These are phyloP conservation scores for Philhelius pedissequus DNA, from an alignment of 2,888 invertebrate genomes.

Conservation along the genomic window DNA sequence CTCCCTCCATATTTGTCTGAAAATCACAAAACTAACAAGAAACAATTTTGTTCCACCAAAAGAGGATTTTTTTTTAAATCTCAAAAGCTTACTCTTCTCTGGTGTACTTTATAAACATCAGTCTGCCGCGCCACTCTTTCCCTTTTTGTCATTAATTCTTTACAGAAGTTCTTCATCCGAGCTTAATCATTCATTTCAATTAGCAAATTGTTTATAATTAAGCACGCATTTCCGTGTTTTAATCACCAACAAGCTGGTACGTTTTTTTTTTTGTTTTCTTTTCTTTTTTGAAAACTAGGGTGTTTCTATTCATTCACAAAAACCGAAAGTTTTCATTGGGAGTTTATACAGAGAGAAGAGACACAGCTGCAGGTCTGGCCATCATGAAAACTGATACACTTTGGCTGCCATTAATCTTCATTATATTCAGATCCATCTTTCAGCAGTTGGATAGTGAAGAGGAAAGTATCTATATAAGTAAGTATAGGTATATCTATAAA, in stretches of 20 bases:
- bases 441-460: not conserved
- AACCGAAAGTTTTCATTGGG: not conserved
- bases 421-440: constrained; percentile 51
- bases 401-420: constrained; percentile 47
- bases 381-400: constrained; percentile 3
- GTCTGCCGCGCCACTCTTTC: not conserved
- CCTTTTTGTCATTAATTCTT: not conserved
- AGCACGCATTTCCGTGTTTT: constrained; percentile 27
- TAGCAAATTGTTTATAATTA: constrained; percentile 62
- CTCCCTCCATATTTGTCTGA: not conserved
- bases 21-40: not conserved
- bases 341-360: not conserved
- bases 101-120: not conserved
- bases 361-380: constrained; percentile 4
- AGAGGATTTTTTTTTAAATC: constrained; percentile 32
- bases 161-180: constrained; percentile 17
- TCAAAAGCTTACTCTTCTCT: not conserved
- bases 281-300: not conserved
- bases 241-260: constrained; percentile 31
- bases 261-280: not conserved
- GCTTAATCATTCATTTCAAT: constrained; percentile 62
- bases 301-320: not conserved
- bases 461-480: not conserved
- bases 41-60: constrained; percentile 32
- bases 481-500: too few relatives aligned